Conservation (phyloP, 2,888 invertebrate genomes). For the Oscheius sp. region DNA sequence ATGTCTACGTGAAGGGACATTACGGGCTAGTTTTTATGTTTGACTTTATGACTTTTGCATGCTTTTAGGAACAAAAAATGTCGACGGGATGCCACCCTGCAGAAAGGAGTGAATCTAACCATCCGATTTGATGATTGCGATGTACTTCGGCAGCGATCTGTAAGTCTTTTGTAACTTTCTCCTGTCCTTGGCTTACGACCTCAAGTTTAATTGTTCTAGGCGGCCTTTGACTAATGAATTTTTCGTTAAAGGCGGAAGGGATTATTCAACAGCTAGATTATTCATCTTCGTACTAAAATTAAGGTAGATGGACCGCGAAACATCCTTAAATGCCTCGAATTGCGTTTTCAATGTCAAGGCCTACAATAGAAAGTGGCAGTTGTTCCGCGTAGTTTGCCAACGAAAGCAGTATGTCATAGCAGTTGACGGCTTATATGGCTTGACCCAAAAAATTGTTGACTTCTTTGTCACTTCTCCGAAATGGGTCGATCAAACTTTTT, state of each 20-base stretch:
- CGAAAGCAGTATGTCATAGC: neutral
- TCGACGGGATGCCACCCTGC: slow-evolving; percentile 58
- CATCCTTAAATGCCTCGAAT: neutral
- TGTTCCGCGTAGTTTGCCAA: neutral
- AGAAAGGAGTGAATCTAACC: slow-evolving; percentile 50
- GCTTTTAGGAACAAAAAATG: slow-evolving; percentile 50
- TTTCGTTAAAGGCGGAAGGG: neutral
- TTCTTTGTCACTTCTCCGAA: no score
- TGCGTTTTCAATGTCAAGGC: slow-evolving; percentile 21
- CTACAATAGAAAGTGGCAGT: slow-evolving; percentile 1
- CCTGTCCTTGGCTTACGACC: slow-evolving; percentile 9
- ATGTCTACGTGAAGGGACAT: slow-evolving; percentile 58
- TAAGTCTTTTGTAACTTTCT: slow-evolving; percentile 35
- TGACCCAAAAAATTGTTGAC: no score
- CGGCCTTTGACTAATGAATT: slow-evolving; percentile 15
- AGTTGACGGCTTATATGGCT: no score
- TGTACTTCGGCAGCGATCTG: slow-evolving; percentile 60
- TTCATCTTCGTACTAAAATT: no score
- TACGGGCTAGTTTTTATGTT: slow-evolving; percentile 36
- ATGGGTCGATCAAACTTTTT: neutral
- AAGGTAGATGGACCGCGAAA: neutral
- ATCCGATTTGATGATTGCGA: slow-evolving; percentile 59
- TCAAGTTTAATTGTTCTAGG: slow-evolving; percentile 12
- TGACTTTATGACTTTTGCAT: neutral
- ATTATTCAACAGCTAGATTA: no score